Evolutionary conservation across 2,113 vertebrate genomes (phyloP).

Genomic region (Dipodomys ordii): DNA sequence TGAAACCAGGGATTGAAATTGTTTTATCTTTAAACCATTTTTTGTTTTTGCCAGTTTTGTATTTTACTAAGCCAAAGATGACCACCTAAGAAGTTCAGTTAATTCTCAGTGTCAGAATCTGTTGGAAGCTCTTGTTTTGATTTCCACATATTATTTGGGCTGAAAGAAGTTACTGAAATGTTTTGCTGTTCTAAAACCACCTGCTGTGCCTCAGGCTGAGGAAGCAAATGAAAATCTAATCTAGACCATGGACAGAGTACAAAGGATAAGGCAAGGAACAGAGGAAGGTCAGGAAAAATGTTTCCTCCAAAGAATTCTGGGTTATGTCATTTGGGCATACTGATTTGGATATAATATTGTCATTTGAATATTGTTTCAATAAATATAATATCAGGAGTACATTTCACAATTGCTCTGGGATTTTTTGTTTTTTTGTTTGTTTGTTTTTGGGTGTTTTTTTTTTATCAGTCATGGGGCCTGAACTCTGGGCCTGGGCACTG

Average conservation of each 20-base stretch:
- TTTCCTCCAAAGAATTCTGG: conserved; percentile 19
- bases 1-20: not conserved
- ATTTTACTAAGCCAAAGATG: not conserved
- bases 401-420: not conserved
- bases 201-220: conserved; percentile 14
- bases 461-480: too few species aligned
- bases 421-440: too few species aligned
- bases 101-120: conserved; percentile 11
- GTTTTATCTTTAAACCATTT: not conserved
- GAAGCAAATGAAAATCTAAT: conserved; percentile 52
- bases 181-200: conserved; percentile 48
- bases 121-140: conserved; percentile 3
- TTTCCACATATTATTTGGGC: conserved; percentile 16
- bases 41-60: not conserved
- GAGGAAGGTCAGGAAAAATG: not conserved
- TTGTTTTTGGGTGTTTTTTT: too few species aligned
- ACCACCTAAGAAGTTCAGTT: not conserved
- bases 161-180: conserved; percentile 37
- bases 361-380: not conserved
- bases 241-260: not conserved
- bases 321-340: not conserved
- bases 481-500: too few species aligned
- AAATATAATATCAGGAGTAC: not conserved
- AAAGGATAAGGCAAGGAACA: not conserved
- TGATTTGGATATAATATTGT: not conserved